Evolutionary conservation across 2,888 invertebrate genomes (phyloP).

Genomic region (Mesorhabditis sp.): DNA sequence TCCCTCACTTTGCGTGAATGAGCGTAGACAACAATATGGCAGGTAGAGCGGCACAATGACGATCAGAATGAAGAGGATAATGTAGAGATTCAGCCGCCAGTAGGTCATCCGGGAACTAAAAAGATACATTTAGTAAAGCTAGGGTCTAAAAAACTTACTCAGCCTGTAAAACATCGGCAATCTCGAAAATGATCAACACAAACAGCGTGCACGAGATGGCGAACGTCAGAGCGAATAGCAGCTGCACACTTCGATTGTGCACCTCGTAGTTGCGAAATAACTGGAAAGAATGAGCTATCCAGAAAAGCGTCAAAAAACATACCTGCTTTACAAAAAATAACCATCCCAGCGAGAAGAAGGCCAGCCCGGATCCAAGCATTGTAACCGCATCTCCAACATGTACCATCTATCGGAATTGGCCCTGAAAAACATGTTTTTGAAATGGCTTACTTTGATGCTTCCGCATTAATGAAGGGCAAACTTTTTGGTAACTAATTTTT

Average conservation of each 20-base stretch:
- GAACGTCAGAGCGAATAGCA: constrained; percentile 92
- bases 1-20: constrained; percentile 33
- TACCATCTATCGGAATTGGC: neutral
- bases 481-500: too few relatives aligned
- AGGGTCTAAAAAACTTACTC: constrained; percentile 65
- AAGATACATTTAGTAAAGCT: neutral
- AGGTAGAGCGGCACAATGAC: constrained; percentile 94
- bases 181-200: constrained; percentile 98
- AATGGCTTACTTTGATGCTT: too few relatives aligned
- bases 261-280: constrained; percentile 41
- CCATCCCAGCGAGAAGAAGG: constrained; percentile 93
- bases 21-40: constrained; percentile 64
- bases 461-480: too few relatives aligned
- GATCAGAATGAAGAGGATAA: constrained; percentile 86
- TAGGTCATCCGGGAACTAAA: constrained; percentile 84
- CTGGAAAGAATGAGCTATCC: constrained; percentile 61
- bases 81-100: constrained; percentile 88
- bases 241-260: constrained; percentile 72
- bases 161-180: constrained; percentile 83
- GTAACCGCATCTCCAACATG: neutral
- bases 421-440: too few relatives aligned
- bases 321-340: constrained; percentile 90
- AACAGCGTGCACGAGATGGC: constrained; percentile 97
- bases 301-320: constrained; percentile 68
- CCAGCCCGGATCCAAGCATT: neutral